A percentile compares a stretch with the other conserved stretches of the same genome.
Evolutionary conservation across 2,113 vertebrate species (phyloP).

Genomic region (Lepisosteus oculatus): DNA sequence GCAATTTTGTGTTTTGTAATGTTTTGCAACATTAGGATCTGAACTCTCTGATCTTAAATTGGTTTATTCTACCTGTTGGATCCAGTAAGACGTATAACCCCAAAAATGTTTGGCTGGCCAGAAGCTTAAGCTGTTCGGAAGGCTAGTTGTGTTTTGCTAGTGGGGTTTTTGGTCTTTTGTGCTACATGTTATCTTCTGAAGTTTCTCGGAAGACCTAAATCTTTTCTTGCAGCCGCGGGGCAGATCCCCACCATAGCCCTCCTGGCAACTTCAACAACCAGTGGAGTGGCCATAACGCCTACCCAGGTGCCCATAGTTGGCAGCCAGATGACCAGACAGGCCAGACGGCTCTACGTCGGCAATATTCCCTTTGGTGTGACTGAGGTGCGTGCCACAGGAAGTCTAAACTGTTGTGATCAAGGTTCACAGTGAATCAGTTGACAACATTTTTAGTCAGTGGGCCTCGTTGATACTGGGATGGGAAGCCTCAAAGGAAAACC

Average conservation of each 20-base stretch:
- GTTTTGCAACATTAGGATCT: too few relatives aligned
- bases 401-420: neutral
- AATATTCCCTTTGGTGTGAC: conserved; percentile 69
- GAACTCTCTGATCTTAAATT: too few relatives aligned
- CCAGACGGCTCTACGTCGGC: conserved; percentile 67
- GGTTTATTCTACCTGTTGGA: too few relatives aligned
- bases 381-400: conserved; percentile 35
- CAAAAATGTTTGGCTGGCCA: too few relatives aligned
- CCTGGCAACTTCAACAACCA: conserved; percentile 52
- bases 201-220: neutral
- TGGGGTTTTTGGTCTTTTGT: neutral
- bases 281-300: conserved; percentile 51
- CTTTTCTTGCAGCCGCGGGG: conserved; percentile 21
- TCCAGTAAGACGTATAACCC: too few relatives aligned
- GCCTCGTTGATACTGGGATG: neutral
- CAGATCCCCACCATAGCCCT: conserved; percentile 48
- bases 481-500: too few relatives aligned
- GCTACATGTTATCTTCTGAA: neutral
- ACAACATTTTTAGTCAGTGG: neutral
- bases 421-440: neutral
- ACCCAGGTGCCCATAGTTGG: conserved; percentile 61
- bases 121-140: neutral
- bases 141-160: neutral
- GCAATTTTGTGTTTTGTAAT: too few relatives aligned
- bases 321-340: conserved; percentile 70